phyloP scores from a whole-genome alignment of 2,113 vertebrate species.

The Protomyctophum bolini region DNA sequence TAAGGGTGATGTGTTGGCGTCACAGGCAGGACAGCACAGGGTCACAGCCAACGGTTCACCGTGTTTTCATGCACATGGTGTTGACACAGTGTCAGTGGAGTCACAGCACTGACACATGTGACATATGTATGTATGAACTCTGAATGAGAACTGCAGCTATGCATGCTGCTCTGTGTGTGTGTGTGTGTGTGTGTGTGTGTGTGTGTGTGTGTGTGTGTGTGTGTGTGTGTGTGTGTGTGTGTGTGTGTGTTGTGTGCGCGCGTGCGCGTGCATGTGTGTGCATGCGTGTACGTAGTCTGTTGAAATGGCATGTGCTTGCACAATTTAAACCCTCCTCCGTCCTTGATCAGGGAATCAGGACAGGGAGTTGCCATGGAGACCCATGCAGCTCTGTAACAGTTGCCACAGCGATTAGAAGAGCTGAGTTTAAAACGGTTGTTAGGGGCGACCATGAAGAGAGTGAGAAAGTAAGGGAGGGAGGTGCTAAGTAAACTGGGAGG shows the following conservation, averaged over 20 bases:
- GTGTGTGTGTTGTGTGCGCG: background rate
- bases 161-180: background rate
- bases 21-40: background rate
- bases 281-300: slow-evolving; percentile 37
- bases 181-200: background rate
- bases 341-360: slow-evolving; percentile 72
- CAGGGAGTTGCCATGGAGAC: slow-evolving; percentile 75
- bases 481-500: slow-evolving; percentile 40
- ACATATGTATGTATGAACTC: slow-evolving; percentile 2
- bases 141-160: slow-evolving; percentile 15
- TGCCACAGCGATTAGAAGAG: slow-evolving; percentile 76
- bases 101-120: slow-evolving; percentile 17
- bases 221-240: background rate
- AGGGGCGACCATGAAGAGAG: slow-evolving; percentile 61
- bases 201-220: background rate
- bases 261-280: background rate
- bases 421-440: slow-evolving; percentile 72
- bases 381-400: slow-evolving; percentile 64
- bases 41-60: slow-evolving; percentile 10
- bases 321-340: slow-evolving; percentile 55
- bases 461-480: slow-evolving; percentile 46
- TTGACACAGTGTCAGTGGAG: slow-evolving; percentile 44
- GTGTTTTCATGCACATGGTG: slow-evolving; percentile 53
- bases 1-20: background rate
- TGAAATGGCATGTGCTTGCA: slow-evolving; percentile 41